Percentiles rank a stretch among this genome's conserved stretches.
These are phyloP conservation scores for Diacarnus erythraeanus DNA, from an alignment of 37 sponge, comb jelly and placozoan species.

Conservation along the genomic window DNA sequence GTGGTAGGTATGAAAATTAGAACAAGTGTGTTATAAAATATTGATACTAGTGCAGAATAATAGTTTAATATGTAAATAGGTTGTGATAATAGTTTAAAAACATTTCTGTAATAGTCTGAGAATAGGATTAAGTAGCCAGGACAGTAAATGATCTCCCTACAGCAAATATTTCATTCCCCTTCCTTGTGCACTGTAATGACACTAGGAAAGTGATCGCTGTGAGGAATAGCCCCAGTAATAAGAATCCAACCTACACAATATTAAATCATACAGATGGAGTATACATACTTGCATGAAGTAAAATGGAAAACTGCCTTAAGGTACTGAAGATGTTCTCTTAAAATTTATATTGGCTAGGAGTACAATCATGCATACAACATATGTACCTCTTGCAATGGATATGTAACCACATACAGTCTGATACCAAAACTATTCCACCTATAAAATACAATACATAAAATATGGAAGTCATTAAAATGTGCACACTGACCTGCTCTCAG, in stretches of 20 bases:
- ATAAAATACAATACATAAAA: neutral
- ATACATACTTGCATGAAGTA: neutral
- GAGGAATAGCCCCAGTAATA: conserved; percentile 41
- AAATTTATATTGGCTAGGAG: too few species aligned
- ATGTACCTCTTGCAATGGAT: neutral
- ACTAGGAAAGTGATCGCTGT: conserved; percentile 14
- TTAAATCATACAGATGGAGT: neutral
- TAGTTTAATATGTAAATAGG: too few species aligned
- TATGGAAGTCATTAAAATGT: neutral
- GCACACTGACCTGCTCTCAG: conserved; percentile 72
- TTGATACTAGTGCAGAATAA: too few species aligned
- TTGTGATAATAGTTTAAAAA: too few species aligned
- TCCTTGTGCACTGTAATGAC: conserved; percentile 38
- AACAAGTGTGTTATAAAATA: too few species aligned
- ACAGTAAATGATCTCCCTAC: neutral
- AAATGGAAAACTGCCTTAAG: too few species aligned
- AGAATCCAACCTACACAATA: conserved; percentile 25
- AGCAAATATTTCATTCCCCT: conserved; percentile 43
- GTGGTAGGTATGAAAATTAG: too few species aligned
- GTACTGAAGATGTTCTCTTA: too few species aligned
- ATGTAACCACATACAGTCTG: neutral
- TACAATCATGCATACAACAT: too few species aligned
- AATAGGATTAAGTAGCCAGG: too few species aligned
- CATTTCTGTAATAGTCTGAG: too few species aligned
- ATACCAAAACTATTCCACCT: neutral